A percentile compares a stretch with the other conserved stretches of the same genome.
Conservation (phyloP, 30 jellyfish, hydroid and myxozoan species). For the Hydractinia echinata region DNA sequence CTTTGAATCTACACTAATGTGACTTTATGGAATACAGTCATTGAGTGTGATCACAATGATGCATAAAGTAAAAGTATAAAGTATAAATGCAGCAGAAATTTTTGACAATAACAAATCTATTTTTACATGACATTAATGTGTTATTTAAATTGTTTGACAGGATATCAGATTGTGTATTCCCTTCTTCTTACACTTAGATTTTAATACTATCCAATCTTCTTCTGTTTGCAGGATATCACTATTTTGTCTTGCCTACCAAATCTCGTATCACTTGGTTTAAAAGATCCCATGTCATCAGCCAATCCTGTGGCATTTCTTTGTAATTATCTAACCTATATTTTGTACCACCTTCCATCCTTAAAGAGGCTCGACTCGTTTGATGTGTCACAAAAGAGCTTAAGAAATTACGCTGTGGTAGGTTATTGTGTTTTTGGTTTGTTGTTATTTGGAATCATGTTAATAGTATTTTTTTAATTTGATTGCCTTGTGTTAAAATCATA, state of each 20-base stretch:
- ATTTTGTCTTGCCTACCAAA: slow-evolving; percentile 47
- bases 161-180: not conserved
- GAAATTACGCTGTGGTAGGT: slow-evolving; percentile 74
- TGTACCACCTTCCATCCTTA: slow-evolving; percentile 72
- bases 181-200: not conserved
- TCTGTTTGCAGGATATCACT: slow-evolving; percentile 57
- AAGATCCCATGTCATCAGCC: slow-evolving; percentile 79
- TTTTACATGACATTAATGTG: slow-evolving; percentile 1
- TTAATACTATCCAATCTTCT: not conserved
- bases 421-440: not conserved
- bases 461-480: too few species aligned
- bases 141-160: not conserved
- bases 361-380: slow-evolving; percentile 65
- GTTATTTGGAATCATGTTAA: too few species aligned
- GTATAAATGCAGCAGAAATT: too few species aligned
- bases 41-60: too few species aligned
- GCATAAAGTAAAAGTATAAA: too few species aligned
- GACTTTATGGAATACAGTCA: too few species aligned
- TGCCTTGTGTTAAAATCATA: too few species aligned
- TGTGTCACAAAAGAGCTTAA: slow-evolving; percentile 58
- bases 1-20: too few species aligned
- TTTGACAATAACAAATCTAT: not conserved
- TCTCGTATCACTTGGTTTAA: slow-evolving; percentile 55
- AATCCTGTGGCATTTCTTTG: slow-evolving; percentile 78
- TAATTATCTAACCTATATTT: slow-evolving; percentile 65